Conservation (phyloP, 92 coral and sea anemone species). For the Parazoanthus atlanticus region DNA sequence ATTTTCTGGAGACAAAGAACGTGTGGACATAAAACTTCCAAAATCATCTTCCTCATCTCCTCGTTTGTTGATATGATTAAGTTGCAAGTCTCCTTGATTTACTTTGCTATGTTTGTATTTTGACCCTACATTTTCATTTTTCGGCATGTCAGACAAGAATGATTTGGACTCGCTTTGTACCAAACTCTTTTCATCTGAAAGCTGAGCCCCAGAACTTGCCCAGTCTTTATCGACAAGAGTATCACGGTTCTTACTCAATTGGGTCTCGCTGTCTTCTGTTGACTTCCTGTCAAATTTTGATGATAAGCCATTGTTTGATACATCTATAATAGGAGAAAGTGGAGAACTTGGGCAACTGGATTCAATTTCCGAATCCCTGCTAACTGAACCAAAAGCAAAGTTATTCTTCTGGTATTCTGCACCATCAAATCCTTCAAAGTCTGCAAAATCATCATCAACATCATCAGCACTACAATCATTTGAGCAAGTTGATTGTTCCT, state of each 20-base stretch:
- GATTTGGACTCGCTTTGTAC: neutral
- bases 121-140: neutral
- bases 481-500: neutral
- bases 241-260: neutral
- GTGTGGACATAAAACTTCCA: neutral
- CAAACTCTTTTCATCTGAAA: neutral
- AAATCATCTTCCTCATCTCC: neutral
- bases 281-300: neutral
- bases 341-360: constrained; percentile 3
- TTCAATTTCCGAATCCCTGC: neutral
- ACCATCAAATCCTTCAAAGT: constrained; percentile 42
- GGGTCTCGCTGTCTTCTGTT: neutral
- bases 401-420: neutral
- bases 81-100: neutral
- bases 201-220: neutral
- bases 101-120: neutral
- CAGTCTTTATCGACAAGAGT: neutral
- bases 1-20: neutral
- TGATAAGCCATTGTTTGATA: neutral
- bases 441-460: constrained; percentile 40
- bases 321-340: neutral
- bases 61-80: neutral
- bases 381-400: constrained; percentile 1
- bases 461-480: neutral
- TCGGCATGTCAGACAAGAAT: neutral